Percentiles rank a stretch among this genome's conserved stretches.
Evolutionary conservation across 64 coral and sea anemone species (phyloP).

Genomic region (Astreopora myriophthalma): DNA sequence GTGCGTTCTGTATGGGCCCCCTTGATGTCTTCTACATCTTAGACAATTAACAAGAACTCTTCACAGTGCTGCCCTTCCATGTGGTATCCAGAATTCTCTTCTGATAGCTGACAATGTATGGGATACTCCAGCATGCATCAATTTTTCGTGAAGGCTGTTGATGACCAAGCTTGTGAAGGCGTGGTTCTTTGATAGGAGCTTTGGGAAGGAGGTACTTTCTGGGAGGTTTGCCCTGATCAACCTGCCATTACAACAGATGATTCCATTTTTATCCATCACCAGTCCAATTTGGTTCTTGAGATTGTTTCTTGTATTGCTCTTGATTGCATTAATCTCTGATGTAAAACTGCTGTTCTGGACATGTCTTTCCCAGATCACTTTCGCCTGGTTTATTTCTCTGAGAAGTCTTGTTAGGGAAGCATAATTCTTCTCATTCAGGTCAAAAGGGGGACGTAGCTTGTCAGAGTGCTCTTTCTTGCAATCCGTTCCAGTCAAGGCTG

Average conservation of each 20-base stretch:
- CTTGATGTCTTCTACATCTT: slow-evolving; percentile 52
- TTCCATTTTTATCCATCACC: slow-evolving; percentile 41
- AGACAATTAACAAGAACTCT: slow-evolving; percentile 38
- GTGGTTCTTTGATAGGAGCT: slow-evolving; percentile 35
- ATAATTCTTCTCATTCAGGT: slow-evolving; percentile 54
- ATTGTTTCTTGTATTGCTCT: neutral
- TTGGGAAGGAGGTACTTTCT: slow-evolving; percentile 11
- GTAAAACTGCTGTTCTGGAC: neutral
- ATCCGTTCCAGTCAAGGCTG: neutral
- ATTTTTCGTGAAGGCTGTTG: slow-evolving; percentile 21
- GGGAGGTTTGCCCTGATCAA: neutral
- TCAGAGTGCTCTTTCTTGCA: slow-evolving; percentile 2
- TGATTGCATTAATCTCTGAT: slow-evolving; percentile 14
- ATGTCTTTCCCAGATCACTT: slow-evolving; percentile 2
- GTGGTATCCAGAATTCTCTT: slow-evolving; percentile 52
- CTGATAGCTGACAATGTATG: slow-evolving; percentile 54
- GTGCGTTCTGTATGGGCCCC: slow-evolving; percentile 56
- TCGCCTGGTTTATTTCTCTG: slow-evolving; percentile 14
- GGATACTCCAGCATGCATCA: slow-evolving; percentile 41
- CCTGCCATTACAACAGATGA: slow-evolving; percentile 50
- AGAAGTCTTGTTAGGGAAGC: slow-evolving; percentile 43
- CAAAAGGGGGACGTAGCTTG: slow-evolving; percentile 23
- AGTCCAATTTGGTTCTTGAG: slow-evolving; percentile 60
- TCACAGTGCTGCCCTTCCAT: slow-evolving; percentile 46
- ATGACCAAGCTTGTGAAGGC: slow-evolving; percentile 45